Evolutionary conservation across 1,140 invertebrate species (phyloP).

Genomic region (Megalopta genalis): DNA sequence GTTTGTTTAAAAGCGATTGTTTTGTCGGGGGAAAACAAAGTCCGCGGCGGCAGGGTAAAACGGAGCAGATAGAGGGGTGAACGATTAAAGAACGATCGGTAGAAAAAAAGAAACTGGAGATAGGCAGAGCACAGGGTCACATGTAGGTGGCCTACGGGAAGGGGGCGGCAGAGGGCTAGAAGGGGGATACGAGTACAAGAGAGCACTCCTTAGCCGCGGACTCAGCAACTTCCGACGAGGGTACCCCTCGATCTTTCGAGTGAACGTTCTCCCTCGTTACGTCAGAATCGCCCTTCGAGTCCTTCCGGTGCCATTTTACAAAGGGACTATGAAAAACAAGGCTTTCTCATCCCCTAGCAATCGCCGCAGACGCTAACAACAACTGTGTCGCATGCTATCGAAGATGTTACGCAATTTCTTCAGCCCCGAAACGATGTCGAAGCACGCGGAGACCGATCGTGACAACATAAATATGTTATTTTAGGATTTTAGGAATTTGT

Average conservation of each 20-base stretch:
- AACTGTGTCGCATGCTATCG: too few relatives aligned
- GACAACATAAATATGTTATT: too few relatives aligned
- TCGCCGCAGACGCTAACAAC: background rate
- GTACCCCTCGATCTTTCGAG: constrained; percentile 65
- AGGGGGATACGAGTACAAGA: constrained; percentile 23
- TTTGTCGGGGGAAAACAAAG: background rate
- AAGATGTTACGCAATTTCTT: too few relatives aligned
- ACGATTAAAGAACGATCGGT: constrained; percentile 7
- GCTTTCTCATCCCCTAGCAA: background rate
- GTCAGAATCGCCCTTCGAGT: constrained; percentile 52
- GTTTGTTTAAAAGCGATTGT: too few relatives aligned
- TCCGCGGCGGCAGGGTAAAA: background rate
- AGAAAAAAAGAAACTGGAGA: constrained; percentile 7
- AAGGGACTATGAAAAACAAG: background rate
- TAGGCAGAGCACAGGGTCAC: constrained; percentile 12
- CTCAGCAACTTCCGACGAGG: constrained; percentile 65
- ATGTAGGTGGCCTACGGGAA: constrained; percentile 27
- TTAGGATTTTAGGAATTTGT: too few relatives aligned
- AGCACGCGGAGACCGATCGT: too few relatives aligned
- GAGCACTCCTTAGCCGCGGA: constrained; percentile 66
- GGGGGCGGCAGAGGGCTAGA: constrained; percentile 29
- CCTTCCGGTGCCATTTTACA: background rate
- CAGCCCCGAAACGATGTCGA: too few relatives aligned
- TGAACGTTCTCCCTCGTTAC: constrained; percentile 65
- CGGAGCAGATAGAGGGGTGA: background rate